Conservation (phyloP, 2,113 vertebrate genomes). For the Tenebrosternarchus preto region DNA sequence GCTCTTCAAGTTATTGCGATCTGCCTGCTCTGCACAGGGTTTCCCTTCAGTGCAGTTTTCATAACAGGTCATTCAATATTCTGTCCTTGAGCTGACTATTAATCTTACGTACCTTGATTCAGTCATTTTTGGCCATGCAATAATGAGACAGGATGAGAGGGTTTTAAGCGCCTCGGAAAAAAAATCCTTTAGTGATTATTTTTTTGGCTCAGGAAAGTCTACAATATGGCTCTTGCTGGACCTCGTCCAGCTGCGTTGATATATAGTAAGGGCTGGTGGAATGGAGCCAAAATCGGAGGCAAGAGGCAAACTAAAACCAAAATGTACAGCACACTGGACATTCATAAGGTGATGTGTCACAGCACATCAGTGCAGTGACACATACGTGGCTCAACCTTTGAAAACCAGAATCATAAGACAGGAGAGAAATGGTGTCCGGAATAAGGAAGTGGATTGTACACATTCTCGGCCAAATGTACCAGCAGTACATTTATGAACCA, state of each 20-base stretch:
- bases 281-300: slow-evolving; percentile 26
- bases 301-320: neutral
- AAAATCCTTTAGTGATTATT: slow-evolving; percentile 40
- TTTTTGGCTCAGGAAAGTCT: slow-evolving; percentile 24
- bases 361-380: neutral
- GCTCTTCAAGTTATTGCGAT: neutral
- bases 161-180: slow-evolving; percentile 25
- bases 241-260: slow-evolving; percentile 29
- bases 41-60: neutral
- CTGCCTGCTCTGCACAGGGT: neutral
- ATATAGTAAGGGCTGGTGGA: slow-evolving; percentile 8
- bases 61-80: slow-evolving; percentile 7
- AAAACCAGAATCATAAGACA: neutral
- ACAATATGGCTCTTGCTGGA: slow-evolving; percentile 32
- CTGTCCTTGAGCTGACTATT: slow-evolving; percentile 21
- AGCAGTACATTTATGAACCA: neutral
- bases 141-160: slow-evolving; percentile 34
- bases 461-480: neutral
- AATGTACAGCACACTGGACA: neutral
- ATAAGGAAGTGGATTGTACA: too few relatives aligned
- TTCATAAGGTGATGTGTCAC: neutral
- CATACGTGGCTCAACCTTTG: neutral
- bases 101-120: slow-evolving; percentile 10
- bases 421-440: too few relatives aligned
- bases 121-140: slow-evolving; percentile 14